Evolutionary conservation across 2,797 vertebrate species (phyloP).

Genomic region (Luscinia megarhynchos): DNA sequence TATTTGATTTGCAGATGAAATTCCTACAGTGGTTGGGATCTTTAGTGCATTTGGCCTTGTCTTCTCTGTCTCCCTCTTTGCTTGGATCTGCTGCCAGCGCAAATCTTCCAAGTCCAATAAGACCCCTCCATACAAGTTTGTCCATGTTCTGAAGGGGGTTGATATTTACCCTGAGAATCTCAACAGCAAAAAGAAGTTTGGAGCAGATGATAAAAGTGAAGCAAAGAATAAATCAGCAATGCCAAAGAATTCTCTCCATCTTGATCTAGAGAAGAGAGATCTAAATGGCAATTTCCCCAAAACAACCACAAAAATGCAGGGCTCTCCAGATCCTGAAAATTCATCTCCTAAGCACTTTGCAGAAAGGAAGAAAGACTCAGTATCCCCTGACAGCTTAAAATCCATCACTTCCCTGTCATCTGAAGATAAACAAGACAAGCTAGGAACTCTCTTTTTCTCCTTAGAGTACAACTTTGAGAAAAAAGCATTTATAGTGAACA

Average conservation of each 20-base stretch:
- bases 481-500: conserved; percentile 96
- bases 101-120: conserved; percentile 93
- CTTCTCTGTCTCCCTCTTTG: conserved; percentile 94
- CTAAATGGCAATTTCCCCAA: conserved; percentile 96
- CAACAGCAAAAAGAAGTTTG: conserved; percentile 93
- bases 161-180: conserved; percentile 97
- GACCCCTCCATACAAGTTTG: conserved; percentile 96
- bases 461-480: conserved; percentile 96
- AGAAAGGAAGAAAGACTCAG: conserved; percentile 81
- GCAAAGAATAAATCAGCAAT: conserved; percentile 76
- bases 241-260: conserved; percentile 87
- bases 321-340: conserved; percentile 87
- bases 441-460: conserved; percentile 93
- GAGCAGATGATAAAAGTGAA: conserved; percentile 82
- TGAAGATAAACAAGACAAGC: conserved; percentile 84
- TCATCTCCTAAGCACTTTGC: conserved; percentile 82
- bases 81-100: conserved; percentile 99
- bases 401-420: conserved; percentile 89
- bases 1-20: conserved; percentile 85
- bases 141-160: conserved; percentile 97
- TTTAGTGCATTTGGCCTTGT: conserved; percentile 94
- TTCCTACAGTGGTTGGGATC: conserved; percentile 91
- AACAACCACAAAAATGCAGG: conserved; percentile 86
- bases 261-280: conserved; percentile 95
- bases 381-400: conserved; percentile 86